phyloP scores from a whole-genome alignment of 2,888 invertebrate species.

The Drosophila limbata region DNA sequence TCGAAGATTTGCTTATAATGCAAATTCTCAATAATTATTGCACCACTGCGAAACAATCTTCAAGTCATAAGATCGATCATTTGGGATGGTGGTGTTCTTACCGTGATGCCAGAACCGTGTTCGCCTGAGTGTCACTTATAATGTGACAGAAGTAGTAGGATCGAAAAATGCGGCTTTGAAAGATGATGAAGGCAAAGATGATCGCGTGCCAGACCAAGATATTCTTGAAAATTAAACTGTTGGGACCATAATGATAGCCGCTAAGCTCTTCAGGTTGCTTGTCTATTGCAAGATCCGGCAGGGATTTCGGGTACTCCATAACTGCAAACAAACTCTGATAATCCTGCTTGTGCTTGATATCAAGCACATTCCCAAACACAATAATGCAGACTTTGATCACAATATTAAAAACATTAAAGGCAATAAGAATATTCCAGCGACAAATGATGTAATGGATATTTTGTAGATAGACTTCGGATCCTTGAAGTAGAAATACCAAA shows the following conservation, averaged over 20 bases:
- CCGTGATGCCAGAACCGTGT: conserved; percentile 96
- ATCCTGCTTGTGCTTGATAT: conserved; percentile 33
- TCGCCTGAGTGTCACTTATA: conserved; percentile 97
- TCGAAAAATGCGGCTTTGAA: conserved; percentile 96
- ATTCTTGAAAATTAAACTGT: conserved; percentile 86
- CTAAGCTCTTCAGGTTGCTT: neutral
- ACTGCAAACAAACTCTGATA: conserved; percentile 49
- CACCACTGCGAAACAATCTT: conserved; percentile 88
- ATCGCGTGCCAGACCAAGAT: conserved; percentile 95
- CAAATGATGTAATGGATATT: conserved; percentile 93
- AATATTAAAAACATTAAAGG: conserved; percentile 96
- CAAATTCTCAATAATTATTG: conserved; percentile 95
- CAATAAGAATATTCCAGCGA: conserved; percentile 94
- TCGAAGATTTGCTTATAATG: conserved; percentile 93
- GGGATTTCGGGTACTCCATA: conserved; percentile 34
- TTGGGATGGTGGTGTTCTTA: conserved; percentile 77
- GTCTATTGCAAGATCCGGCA: neutral
- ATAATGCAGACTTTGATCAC: conserved; percentile 94
- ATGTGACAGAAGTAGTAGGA: conserved; percentile 99
- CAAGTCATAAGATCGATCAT: neutral
- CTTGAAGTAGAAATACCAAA: conserved; percentile 98
- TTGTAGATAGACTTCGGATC: conserved; percentile 97
- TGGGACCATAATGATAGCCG: conserved; percentile 61
- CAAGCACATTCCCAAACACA: conserved; percentile 94
- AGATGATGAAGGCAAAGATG: conserved; percentile 95